Percentiles rank a stretch among this genome's conserved stretches.
Conservation (phyloP, 2,113 vertebrate genomes). For the Pitta sordida region DNA sequence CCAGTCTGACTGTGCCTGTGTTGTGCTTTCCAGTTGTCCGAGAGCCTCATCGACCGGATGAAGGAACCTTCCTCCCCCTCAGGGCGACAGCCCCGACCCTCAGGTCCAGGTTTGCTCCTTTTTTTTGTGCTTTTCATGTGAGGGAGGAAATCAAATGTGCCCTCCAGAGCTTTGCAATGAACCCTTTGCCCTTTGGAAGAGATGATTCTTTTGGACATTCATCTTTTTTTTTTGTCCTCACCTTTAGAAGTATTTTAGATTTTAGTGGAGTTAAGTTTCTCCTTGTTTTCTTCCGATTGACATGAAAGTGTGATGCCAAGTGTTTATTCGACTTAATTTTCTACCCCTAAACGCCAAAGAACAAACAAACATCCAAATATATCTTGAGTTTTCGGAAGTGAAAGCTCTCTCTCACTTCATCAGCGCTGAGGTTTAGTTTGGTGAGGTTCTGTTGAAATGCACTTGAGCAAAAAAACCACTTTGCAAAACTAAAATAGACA, state of each 20-base stretch:
- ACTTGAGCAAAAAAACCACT: too few relatives aligned
- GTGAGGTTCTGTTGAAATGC: not conserved
- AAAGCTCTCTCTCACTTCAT: not conserved
- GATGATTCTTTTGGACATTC: not conserved
- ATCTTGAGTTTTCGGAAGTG: not conserved
- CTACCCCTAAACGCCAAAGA: too few relatives aligned
- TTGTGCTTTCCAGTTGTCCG: constrained; percentile 82
- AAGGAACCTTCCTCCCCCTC: constrained; percentile 77
- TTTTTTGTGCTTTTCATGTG: not conserved
- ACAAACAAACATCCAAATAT: not conserved
- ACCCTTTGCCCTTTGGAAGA: accelerated
- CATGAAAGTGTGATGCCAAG: too few relatives aligned
- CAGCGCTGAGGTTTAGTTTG: not conserved
- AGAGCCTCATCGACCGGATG: constrained; percentile 94
- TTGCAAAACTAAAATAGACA: too few relatives aligned
- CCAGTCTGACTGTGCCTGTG: not conserved
- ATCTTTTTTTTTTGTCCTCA: not conserved
- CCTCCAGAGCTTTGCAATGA: not conserved
- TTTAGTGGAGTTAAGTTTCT: not conserved
- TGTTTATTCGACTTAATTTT: not conserved
- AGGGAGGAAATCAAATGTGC: not conserved
- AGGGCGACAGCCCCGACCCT: constrained; percentile 32
- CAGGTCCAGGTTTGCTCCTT: constrained; percentile 60
- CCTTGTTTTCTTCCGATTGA: not conserved
- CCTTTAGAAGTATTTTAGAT: not conserved